Conservation (phyloP, 2,888 invertebrate species). For the Scelioninae gen. 2 region DNA sequence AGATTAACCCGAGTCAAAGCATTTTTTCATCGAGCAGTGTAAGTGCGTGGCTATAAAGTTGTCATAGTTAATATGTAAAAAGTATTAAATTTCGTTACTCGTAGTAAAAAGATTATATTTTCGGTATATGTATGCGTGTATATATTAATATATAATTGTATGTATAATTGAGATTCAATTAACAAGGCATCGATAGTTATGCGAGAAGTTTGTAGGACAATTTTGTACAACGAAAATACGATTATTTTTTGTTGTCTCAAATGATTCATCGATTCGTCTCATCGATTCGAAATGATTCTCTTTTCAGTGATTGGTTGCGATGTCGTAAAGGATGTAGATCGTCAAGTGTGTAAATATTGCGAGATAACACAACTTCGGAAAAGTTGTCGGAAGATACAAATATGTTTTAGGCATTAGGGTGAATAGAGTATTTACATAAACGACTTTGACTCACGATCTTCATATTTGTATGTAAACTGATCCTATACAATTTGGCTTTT, state of each 20-base stretch:
- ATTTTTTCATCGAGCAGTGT: constrained; percentile 22
- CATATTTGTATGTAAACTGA: constrained; percentile 17
- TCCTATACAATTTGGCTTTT: constrained; percentile 36
- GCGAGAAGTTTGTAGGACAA: constrained; percentile 50
- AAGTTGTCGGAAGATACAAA: constrained; percentile 36
- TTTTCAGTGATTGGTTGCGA: constrained; percentile 42
- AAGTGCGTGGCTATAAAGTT: constrained; percentile 46
- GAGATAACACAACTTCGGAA: constrained; percentile 21
- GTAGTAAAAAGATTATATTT: constrained; percentile 52
- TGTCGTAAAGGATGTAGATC: constrained; percentile 21
- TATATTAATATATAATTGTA: constrained; percentile 47
- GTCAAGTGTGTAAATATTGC: constrained; percentile 24
- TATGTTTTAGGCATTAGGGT: constrained; percentile 22
- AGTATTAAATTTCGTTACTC: constrained; percentile 51
- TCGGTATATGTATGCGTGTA: constrained; percentile 33
- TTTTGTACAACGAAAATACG: constrained; percentile 49
- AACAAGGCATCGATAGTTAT: constrained; percentile 55
- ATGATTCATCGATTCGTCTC: too few species aligned
- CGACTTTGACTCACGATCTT: constrained; percentile 21
- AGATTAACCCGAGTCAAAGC: constrained; percentile 30
- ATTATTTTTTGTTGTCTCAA: too few species aligned
- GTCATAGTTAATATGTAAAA: constrained; percentile 52
- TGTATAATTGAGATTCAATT: constrained; percentile 48
- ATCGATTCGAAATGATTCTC: too few species aligned
- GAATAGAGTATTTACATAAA: constrained; percentile 23